These are phyloP conservation scores for Sorex araneus DNA, from an alignment of 2,113 vertebrate genomes.

Conservation along the genomic window DNA sequence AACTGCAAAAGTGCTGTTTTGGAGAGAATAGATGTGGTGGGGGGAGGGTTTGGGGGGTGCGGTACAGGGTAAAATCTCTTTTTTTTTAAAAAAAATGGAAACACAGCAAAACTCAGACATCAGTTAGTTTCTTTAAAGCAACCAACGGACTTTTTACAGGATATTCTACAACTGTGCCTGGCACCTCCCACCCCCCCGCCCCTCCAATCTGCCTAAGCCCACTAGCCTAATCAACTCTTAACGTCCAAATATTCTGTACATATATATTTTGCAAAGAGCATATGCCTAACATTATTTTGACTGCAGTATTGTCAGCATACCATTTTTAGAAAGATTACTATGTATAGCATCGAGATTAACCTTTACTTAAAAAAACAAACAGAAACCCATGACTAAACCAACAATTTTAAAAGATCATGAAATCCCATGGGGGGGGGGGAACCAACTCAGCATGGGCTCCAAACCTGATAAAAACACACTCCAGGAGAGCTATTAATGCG, in stretches of 20 bases:
- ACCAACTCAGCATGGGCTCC: slow-evolving; percentile 67
- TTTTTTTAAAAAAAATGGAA: slow-evolving; percentile 84
- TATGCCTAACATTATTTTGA: slow-evolving; percentile 91
- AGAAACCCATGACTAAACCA: slow-evolving; percentile 79
- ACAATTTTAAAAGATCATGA: slow-evolving; percentile 82
- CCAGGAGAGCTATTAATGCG: slow-evolving; percentile 68
- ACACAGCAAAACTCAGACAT: slow-evolving; percentile 89
- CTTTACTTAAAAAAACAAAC: slow-evolving; percentile 77
- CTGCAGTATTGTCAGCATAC: slow-evolving; percentile 91
- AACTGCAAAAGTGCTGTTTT: slow-evolving; percentile 77
- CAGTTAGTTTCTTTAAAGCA: slow-evolving; percentile 84
- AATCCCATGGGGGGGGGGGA: slow-evolving; percentile 75
- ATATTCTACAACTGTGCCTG: slow-evolving; percentile 86
- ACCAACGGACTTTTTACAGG: slow-evolving; percentile 88
- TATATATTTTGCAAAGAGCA: slow-evolving; percentile 93
- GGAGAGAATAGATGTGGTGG: slow-evolving; percentile 72
- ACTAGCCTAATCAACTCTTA: slow-evolving; percentile 92
- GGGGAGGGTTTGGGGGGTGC: slow-evolving; percentile 77
- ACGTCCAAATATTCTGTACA: slow-evolving; percentile 93
- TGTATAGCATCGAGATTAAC: slow-evolving; percentile 82
- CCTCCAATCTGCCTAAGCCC: slow-evolving; percentile 85
- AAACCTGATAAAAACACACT: slow-evolving; percentile 78
- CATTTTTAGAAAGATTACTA: slow-evolving; percentile 90
- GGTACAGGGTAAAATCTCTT: slow-evolving; percentile 83
- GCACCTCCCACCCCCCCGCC: slow-evolving; percentile 81